Evolutionary conservation across 2,113 vertebrate species (phyloP).

Genomic region (Argyrosomus japonicus): DNA sequence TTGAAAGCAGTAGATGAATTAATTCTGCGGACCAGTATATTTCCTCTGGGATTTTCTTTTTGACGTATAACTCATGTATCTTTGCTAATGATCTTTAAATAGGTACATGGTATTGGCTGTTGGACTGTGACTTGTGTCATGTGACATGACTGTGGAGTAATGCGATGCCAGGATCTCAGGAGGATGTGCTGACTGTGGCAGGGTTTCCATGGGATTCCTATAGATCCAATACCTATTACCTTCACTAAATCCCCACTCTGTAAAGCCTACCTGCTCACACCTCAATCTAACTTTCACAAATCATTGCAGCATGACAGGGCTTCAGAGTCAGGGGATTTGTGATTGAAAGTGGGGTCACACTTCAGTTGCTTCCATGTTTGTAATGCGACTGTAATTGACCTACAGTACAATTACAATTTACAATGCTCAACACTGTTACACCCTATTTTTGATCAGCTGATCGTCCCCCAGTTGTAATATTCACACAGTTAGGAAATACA

Average conservation of each 20-base stretch:
- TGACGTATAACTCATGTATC: neutral
- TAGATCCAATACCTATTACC: constrained; percentile 69
- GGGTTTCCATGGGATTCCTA: constrained; percentile 57
- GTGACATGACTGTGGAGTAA: constrained; percentile 30
- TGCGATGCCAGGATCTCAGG: constrained; percentile 42
- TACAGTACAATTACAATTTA: constrained; percentile 11
- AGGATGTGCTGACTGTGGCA: constrained; percentile 50
- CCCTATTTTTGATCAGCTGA: constrained; percentile 13
- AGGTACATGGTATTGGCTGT: neutral
- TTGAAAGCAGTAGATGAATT: constrained; percentile 28
- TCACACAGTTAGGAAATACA: neutral
- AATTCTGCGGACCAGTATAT: constrained; percentile 5
- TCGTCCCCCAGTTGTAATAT: neutral
- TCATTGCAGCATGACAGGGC: constrained; percentile 59
- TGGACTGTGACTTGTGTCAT: neutral
- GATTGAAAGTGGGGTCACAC: constrained; percentile 54
- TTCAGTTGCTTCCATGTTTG: constrained; percentile 52
- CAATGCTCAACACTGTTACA: neutral
- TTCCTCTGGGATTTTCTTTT: neutral
- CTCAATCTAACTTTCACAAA: constrained; percentile 68
- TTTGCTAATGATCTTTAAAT: neutral
- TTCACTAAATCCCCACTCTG: constrained; percentile 59
- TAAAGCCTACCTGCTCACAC: constrained; percentile 67
- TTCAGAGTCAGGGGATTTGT: constrained; percentile 60
- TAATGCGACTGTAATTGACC: constrained; percentile 44